Conservation (phyloP, 2,113 vertebrate species). For the Excalfactoria chinensis region DNA sequence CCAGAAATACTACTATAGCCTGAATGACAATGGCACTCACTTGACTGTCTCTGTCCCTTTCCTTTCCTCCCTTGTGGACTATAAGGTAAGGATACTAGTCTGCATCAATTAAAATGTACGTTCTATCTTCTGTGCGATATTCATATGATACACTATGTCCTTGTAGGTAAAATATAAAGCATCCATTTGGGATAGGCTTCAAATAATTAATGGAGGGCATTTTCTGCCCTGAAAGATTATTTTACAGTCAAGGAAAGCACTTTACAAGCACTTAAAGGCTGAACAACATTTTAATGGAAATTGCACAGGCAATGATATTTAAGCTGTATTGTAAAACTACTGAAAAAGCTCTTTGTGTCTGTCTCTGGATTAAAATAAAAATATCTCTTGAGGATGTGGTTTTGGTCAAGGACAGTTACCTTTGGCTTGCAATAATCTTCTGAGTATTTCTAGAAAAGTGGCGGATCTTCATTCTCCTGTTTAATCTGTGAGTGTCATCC, state of each 20-base stretch:
- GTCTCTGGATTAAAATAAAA: not conserved
- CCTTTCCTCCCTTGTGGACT: conserved; percentile 29
- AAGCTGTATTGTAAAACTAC: not conserved
- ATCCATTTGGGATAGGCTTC: not conserved
- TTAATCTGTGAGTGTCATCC: not conserved
- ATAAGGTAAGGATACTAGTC: conserved; percentile 52
- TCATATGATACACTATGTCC: not conserved
- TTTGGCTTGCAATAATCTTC: not conserved
- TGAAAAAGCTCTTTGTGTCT: not conserved
- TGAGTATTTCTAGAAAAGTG: not conserved
- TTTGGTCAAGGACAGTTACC: not conserved
- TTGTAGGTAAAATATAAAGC: not conserved
- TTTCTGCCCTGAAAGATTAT: not conserved
- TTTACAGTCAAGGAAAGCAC: not conserved
- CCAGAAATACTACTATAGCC: not conserved
- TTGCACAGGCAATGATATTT: not conserved
- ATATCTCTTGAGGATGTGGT: not conserved
- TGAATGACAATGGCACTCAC: conserved; percentile 62
- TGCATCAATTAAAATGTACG: not conserved
- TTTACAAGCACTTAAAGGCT: not conserved
- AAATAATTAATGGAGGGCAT: not conserved
- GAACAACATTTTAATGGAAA: not conserved
- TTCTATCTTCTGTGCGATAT: not conserved
- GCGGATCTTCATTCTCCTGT: not conserved
- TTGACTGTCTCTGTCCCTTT: conserved; percentile 44